Evolutionary conservation across 2,797 vertebrate genomes (phyloP).

Genomic region (Helarctos malayanus): DNA sequence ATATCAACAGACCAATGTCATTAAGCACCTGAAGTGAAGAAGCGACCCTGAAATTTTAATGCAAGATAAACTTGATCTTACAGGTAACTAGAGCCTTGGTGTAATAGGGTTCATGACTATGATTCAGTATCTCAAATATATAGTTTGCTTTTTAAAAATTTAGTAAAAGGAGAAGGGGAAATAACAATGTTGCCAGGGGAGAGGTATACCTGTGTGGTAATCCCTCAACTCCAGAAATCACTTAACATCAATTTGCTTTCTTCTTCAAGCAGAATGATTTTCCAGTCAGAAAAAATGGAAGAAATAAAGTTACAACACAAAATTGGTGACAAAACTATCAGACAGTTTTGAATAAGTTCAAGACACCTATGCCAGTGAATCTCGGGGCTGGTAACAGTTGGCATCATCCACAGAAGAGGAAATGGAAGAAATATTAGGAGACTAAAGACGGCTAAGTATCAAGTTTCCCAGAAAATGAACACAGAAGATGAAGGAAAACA

Average conservation of each 20-base stretch:
- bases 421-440: conserved; percentile 41
- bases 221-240: neutral
- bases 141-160: neutral
- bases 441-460: conserved; percentile 4
- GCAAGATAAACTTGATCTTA: conserved; percentile 7
- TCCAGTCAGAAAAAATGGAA: neutral
- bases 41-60: neutral
- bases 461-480: conserved; percentile 54
- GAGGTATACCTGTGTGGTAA: neutral
- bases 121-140: conserved; percentile 18
- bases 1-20: neutral
- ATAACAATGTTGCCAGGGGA: neutral
- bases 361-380: neutral
- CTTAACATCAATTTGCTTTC: neutral
- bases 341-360: neutral
- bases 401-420: neutral
- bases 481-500: conserved; percentile 43
- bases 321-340: conserved; percentile 47
- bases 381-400: neutral
- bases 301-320: neutral
- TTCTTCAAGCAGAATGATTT: neutral
- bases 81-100: neutral
- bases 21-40: neutral
- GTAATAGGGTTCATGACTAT: neutral
- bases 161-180: neutral